Evolutionary conservation across 2,113 vertebrate species (phyloP).

Genomic region (Bos javanicus): DNA sequence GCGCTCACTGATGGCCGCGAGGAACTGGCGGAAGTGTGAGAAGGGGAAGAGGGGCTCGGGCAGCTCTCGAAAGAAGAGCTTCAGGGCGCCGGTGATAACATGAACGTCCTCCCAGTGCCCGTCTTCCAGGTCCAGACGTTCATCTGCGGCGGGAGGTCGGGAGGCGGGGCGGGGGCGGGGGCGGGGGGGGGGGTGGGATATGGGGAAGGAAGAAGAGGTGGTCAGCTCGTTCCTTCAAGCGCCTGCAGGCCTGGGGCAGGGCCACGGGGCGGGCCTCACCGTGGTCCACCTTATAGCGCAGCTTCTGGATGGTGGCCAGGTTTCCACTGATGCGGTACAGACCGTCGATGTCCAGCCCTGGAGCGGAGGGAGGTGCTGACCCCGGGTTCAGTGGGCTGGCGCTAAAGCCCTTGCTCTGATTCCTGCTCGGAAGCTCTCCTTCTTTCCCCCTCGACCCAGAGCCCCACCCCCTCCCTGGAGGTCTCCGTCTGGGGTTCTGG

Average conservation of each 20-base stretch:
- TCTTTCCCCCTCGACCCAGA: neutral
- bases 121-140: slow-evolving; percentile 91
- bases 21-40: slow-evolving; percentile 89
- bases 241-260: neutral
- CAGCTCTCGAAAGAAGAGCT: slow-evolving; percentile 94
- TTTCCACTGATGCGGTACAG: slow-evolving; percentile 96
- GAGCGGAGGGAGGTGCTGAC: neutral
- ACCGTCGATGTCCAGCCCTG: slow-evolving; percentile 90
- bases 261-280: slow-evolving; percentile 77
- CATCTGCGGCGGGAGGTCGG: slow-evolving; percentile 73
- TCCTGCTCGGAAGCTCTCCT: neutral
- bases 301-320: slow-evolving; percentile 93
- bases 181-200: neutral
- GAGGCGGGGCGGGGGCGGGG: neutral
- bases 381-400: neutral
- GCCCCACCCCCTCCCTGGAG: neutral
- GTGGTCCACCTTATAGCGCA: slow-evolving; percentile 94
- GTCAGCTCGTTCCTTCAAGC: neutral
- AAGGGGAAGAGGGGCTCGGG: slow-evolving; percentile 92
- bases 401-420: neutral
- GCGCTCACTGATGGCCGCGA: slow-evolving; percentile 90
- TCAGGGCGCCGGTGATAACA: slow-evolving; percentile 93
- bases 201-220: neutral
- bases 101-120: slow-evolving; percentile 95
- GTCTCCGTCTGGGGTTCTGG: neutral